These are phyloP conservation scores for Eupithecia centaureata DNA, from an alignment of 2,888 invertebrate species.

Conservation along the genomic window DNA sequence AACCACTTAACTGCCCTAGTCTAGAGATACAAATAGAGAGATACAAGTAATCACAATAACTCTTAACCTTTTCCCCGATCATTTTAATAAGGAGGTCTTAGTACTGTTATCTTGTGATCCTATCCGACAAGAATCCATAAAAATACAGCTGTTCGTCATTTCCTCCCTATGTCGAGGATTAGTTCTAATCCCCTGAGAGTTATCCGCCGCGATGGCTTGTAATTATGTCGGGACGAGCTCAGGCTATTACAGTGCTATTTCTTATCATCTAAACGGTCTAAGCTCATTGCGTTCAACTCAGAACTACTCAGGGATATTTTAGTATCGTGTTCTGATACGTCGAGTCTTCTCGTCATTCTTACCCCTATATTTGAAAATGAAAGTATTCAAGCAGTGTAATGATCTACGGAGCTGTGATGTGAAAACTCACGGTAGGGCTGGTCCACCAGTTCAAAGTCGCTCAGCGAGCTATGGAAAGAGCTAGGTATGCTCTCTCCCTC, in stretches of 20 bases:
- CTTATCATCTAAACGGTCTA: constrained; percentile 40
- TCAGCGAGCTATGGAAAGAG: no score
- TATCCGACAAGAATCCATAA: constrained; percentile 4
- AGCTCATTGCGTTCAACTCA: constrained; percentile 10
- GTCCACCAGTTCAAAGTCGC: no score
- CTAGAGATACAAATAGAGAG: neutral
- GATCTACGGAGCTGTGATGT: no score
- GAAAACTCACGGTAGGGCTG: no score
- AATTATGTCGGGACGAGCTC: constrained; percentile 53
- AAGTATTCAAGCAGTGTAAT: no score
- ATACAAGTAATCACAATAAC: neutral
- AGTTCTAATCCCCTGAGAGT: constrained; percentile 9
- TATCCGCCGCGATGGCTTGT: constrained; percentile 52
- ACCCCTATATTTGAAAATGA: no score
- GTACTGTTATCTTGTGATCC: neutral
- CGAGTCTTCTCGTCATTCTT: no score
- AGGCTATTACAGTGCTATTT: constrained; percentile 55
- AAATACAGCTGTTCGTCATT: constrained; percentile 7
- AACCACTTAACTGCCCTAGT: neutral
- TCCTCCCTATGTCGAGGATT: constrained; percentile 7
- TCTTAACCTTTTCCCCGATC: neutral
- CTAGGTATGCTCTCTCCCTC: no score
- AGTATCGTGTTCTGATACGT: no score
- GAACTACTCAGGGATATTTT: no score
- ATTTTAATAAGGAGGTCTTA: neutral